These are phyloP conservation scores for Cnemophilus loriae DNA, from an alignment of 2,113 vertebrate genomes.

Conservation along the genomic window DNA sequence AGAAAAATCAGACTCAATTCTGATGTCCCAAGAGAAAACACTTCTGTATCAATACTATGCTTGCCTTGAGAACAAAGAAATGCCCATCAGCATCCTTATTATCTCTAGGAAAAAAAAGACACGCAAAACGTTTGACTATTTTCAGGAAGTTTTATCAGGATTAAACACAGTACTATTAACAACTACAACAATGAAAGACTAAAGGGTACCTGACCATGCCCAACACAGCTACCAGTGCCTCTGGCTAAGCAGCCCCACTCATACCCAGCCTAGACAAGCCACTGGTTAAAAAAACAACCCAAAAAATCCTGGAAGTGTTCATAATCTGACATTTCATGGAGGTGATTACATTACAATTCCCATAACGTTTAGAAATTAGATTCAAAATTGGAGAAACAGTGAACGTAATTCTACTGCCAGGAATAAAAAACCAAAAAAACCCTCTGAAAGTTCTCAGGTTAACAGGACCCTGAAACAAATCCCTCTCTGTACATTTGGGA, in stretches of 20 bases:
- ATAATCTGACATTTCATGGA: neutral
- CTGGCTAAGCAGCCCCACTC: neutral
- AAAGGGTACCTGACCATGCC: neutral
- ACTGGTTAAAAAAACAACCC: neutral
- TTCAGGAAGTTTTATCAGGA: neutral
- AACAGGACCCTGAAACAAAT: neutral
- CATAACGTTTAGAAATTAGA: neutral
- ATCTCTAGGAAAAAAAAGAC: neutral
- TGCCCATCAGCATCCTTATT: neutral
- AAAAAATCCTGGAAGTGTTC: rapidly evolving
- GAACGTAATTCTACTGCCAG: neutral
- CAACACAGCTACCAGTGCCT: neutral
- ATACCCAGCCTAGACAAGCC: neutral
- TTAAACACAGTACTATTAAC: neutral
- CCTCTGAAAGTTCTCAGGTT: neutral
- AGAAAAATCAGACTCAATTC: neutral
- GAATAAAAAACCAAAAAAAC: neutral
- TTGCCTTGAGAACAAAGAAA: neutral
- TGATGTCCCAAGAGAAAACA: neutral
- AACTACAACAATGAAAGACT: neutral
- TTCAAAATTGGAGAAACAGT: neutral
- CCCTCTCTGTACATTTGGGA: neutral
- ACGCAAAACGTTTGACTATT: neutral
- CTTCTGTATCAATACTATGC: neutral
- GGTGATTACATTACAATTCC: neutral